These are phyloP conservation scores for Lophochroa leadbeateri DNA, from an alignment of 2,113 vertebrate genomes.

Conservation along the genomic window DNA sequence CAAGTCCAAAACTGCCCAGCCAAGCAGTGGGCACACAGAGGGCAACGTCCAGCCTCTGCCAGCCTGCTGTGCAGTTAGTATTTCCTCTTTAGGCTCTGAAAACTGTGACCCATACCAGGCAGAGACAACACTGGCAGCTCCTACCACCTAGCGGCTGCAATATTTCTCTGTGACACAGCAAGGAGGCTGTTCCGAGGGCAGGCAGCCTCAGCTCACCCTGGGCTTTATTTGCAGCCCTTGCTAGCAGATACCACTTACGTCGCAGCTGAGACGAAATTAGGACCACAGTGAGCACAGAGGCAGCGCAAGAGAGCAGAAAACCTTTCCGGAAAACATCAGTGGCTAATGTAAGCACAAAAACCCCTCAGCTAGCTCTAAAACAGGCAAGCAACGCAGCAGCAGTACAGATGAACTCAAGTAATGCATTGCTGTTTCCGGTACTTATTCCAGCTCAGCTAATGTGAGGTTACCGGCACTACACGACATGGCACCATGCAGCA, in stretches of 20 bases:
- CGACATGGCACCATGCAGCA: accelerated
- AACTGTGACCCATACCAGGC: neutral
- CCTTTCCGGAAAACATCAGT: neutral
- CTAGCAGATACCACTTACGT: accelerated
- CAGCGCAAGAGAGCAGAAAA: neutral
- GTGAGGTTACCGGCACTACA: neutral
- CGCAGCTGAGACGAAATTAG: neutral
- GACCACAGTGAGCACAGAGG: neutral
- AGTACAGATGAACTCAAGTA: neutral
- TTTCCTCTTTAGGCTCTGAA: neutral
- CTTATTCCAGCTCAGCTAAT: neutral
- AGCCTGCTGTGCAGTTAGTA: neutral
- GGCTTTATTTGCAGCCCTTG: neutral
- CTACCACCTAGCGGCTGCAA: conserved; percentile 61
- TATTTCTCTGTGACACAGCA: neutral
- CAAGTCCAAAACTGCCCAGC: neutral
- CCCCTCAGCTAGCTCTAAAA: neutral
- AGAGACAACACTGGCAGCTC: conserved; percentile 18
- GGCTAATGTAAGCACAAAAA: neutral
- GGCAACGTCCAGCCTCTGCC: neutral
- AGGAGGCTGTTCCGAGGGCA: neutral
- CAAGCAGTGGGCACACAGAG: neutral
- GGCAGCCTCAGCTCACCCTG: neutral
- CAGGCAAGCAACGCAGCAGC: neutral
- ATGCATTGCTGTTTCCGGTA: neutral